Percentiles rank a stretch among this genome's conserved stretches.
Evolutionary conservation across 2,888 invertebrate genomes (phyloP).

Genomic region (Charanyca ferruginea): DNA sequence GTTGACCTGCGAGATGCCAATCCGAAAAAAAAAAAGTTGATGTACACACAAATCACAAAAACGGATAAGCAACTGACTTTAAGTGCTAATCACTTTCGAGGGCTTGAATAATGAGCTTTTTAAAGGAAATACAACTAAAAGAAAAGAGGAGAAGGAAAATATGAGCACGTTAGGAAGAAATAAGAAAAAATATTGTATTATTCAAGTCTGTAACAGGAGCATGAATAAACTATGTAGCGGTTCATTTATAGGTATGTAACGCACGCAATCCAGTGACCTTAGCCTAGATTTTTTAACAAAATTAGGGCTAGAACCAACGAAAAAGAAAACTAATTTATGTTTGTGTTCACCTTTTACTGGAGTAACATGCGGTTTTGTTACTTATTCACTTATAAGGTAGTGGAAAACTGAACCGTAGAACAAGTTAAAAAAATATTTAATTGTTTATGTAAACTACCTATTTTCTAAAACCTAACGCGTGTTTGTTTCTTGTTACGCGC

Average conservation of each 20-base stretch:
- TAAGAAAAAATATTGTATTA: not conserved
- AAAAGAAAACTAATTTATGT: slow-evolving; percentile 2
- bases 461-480: no score
- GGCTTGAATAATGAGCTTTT: slow-evolving; percentile 9
- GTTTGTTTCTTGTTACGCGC: not conserved
- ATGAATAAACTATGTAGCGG: slow-evolving; percentile 4
- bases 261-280: slow-evolving; percentile 8
- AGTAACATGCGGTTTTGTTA: slow-evolving; percentile 2
- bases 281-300: not conserved
- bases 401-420: no score
- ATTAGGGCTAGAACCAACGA: slow-evolving; percentile 17
- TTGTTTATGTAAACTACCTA: no score
- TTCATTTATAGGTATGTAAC: slow-evolving; percentile 9
- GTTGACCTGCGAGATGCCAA: no score
- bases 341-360: slow-evolving; percentile 9
- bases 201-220: not conserved
- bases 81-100: slow-evolving; percentile 2
- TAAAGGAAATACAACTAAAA: not conserved
- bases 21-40: no score
- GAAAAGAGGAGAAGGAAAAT: slow-evolving; percentile 1
- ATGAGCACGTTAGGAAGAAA: not conserved
- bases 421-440: no score
- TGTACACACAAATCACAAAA: slow-evolving; percentile 24
- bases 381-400: slow-evolving; percentile 5
- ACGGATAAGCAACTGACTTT: slow-evolving; percentile 1